A percentile compares a stretch with the other conserved stretches of the same genome.
phyloP scores from a whole-genome alignment of 2,888 invertebrate genomes.

The Scaeva pyrastri region DNA sequence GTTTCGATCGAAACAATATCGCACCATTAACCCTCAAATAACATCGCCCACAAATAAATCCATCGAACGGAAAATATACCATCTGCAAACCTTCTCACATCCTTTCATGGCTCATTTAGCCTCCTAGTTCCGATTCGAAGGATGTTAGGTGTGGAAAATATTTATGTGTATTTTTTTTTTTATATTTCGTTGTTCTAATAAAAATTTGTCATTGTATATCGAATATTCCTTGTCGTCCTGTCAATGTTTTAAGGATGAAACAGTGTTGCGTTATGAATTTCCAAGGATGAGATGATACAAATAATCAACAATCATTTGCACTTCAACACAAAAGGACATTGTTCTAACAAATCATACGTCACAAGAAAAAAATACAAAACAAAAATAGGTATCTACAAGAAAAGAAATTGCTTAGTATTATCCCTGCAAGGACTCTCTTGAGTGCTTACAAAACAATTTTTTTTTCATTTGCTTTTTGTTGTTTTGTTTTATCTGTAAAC shows the following conservation, averaged over 20 bases:
- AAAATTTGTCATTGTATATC: constrained; percentile 66
- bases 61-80: constrained; percentile 60
- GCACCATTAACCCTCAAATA: constrained; percentile 67
- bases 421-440: constrained; percentile 45
- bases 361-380: background rate
- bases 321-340: constrained; percentile 56
- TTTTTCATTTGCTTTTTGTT: background rate
- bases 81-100: constrained; percentile 69
- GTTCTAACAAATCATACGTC: constrained; percentile 54
- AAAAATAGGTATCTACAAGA: background rate
- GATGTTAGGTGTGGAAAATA: constrained; percentile 37
- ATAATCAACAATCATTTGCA: constrained; percentile 71
- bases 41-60: constrained; percentile 66
- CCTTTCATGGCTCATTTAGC: constrained; percentile 64
- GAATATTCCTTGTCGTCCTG: constrained; percentile 14
- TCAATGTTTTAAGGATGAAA: constrained; percentile 34
- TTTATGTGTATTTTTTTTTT: constrained; percentile 5
- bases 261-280: constrained; percentile 67
- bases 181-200: constrained; percentile 49
- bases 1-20: constrained; percentile 66
- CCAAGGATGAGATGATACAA: constrained; percentile 42
- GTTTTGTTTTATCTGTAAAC: constrained; percentile 31
- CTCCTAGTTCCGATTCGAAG: constrained; percentile 34
- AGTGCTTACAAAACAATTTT: constrained; percentile 44
- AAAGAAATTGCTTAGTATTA: constrained; percentile 22